Percentiles rank a stretch among this genome's conserved stretches.
Evolutionary conservation across 2,113 vertebrate species (phyloP).

Genomic region (Channa argus): DNA sequence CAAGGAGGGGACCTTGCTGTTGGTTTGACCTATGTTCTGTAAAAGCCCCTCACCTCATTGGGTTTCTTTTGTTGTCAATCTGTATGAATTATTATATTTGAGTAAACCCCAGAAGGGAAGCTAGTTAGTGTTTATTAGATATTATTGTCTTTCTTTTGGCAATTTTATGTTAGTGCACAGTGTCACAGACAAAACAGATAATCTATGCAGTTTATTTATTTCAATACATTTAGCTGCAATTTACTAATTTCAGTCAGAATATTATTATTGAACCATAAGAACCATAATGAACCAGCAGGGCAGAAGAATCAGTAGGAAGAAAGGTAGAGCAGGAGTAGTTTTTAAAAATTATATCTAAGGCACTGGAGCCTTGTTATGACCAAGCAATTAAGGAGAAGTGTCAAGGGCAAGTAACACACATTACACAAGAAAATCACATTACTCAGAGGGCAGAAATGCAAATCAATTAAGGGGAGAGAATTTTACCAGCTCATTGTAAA

Average conservation of each 20-base stretch:
- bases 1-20: background rate
- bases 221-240: background rate
- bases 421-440: background rate
- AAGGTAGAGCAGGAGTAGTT: background rate
- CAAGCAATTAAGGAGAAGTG: conserved; percentile 10
- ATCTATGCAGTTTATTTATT: background rate
- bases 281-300: background rate
- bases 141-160: background rate
- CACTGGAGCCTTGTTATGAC: background rate
- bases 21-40: conserved; percentile 8
- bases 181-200: background rate
- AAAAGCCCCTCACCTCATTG: conserved; percentile 3
- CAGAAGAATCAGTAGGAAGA: background rate
- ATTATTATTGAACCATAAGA: background rate
- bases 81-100: background rate
- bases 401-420: conserved; percentile 11
- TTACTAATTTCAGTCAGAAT: conserved; percentile 16
- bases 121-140: background rate
- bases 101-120: background rate
- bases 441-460: conserved; percentile 3
- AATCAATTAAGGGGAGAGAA: background rate
- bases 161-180: background rate
- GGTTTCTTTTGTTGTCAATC: background rate
- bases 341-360: background rate
- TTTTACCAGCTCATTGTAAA: conserved; percentile 11